Evolutionary conservation across 2,888 invertebrate species (phyloP), one percentile per base, ranked within the genome.

Genomic region (Habrosyne pyritoides): DNA sequence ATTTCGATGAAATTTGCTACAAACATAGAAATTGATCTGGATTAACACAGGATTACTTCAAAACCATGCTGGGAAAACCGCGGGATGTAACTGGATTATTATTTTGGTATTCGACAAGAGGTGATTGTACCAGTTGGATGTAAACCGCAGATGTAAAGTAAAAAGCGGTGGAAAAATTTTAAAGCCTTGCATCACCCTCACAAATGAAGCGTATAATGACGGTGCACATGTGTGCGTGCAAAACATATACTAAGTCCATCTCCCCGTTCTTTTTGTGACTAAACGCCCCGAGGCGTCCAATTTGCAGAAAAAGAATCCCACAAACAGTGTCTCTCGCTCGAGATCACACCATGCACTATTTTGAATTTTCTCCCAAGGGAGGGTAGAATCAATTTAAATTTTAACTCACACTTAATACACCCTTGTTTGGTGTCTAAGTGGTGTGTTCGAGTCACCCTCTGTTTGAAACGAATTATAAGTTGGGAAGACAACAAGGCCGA

Each of bases 391-490:
- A 92, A 92, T 91, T 92, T 92, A 91, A 92, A 92, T 91, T 92
- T 92, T 92, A 92, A 91, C 91, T 92, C 86, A 84, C 85, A 90
- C 91, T 92, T 91, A 92, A 91, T 91, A 91, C 91, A 91, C 91
- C 92, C 92, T 89, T 91, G 91, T 92, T 91, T 91, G 90, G 91
- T 89, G 87, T 92, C 88, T 92, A 92, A 92, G 91, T 92, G 92
- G 91, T 90, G 88, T 91, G 90, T 92, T 91, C 82, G 81, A 85
- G 84, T 79, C 91, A 89, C 92, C 91, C 91, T 87, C 88, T 90
- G 86, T 90, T 91, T 88, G 79, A 78, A 72, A 75, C 81, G 87
- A 82, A 87, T 89, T 89, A 89, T 89, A 91, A 89, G 90, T 89
- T 87, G 79, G 75, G 84, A 89, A 91, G 90, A 89, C 89, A 87